phyloP scores from a whole-genome alignment of 2,888 invertebrate species.

The Oithona nana region DNA sequence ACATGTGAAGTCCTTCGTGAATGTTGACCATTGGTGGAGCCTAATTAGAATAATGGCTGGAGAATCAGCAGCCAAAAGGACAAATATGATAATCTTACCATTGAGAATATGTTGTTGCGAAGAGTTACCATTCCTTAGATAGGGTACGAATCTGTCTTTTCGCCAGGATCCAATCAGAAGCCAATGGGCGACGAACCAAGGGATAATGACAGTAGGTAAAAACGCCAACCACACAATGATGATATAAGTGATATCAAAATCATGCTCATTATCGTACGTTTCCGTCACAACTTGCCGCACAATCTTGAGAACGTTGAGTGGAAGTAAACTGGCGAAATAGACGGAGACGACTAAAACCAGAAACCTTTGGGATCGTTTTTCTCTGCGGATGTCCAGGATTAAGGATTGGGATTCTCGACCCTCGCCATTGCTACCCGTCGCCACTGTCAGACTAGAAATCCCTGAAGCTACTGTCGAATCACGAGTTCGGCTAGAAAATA shows the following conservation, averaged over 20 bases:
- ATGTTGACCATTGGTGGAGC: no score
- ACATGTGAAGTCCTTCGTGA: no score
- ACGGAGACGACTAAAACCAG: neutral
- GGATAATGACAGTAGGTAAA: constrained; percentile 44
- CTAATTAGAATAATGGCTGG: no score
- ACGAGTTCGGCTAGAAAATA: no score
- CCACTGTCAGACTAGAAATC: neutral
- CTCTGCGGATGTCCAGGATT: neutral
- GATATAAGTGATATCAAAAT: constrained; percentile 46
- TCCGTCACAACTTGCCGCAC: constrained; percentile 44
- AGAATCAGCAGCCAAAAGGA: no score
- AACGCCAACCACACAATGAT: constrained; percentile 51
- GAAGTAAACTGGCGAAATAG: constrained; percentile 3
- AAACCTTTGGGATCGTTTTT: constrained; percentile 7
- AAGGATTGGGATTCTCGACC: neutral
- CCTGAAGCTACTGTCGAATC: neutral
- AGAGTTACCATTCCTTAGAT: no score
- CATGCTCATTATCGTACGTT: constrained; percentile 45
- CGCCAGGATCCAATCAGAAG: constrained; percentile 29
- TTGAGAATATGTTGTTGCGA: no score
- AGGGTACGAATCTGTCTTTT: neutral
- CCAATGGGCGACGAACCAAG: constrained; percentile 43
- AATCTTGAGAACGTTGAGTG: constrained; percentile 25
- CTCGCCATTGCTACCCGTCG: no score
- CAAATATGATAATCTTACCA: no score